These are phyloP conservation scores for Pteria penguin DNA, from an alignment of 2,888 invertebrate species.

Conservation along the genomic window DNA sequence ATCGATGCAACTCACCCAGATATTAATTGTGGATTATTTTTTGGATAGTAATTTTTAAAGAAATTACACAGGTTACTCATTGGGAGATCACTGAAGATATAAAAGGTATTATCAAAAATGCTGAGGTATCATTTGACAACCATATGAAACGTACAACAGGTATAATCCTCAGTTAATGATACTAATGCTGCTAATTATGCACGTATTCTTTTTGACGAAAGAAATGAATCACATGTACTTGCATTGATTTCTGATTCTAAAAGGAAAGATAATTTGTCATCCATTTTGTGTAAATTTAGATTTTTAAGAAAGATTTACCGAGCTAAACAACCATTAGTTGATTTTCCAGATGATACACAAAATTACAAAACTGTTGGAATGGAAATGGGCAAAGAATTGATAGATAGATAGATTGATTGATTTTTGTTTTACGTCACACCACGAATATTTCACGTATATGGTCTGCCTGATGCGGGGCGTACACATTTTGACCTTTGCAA, in stretches of 20 bases:
- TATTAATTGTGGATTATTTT: neutral
- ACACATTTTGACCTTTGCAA: too few species aligned
- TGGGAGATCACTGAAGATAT: neutral
- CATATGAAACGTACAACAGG: neutral
- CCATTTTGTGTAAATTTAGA: neutral
- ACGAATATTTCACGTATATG: too few species aligned
- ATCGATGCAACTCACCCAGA: too few species aligned
- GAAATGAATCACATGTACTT: neutral
- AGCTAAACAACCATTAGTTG: too few species aligned
- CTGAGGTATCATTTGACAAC: neutral
- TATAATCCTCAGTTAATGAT: too few species aligned
- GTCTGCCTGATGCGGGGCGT: too few species aligned
- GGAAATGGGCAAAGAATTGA: too few species aligned
- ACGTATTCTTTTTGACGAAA: neutral
- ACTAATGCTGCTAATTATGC: neutral
- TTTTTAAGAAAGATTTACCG: neutral
- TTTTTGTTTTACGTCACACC: too few species aligned
- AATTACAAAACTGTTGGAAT: too few species aligned
- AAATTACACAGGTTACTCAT: too few species aligned
- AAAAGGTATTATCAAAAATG: neutral
- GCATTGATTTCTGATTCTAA: neutral
- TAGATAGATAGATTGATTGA: too few species aligned
- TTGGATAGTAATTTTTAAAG: neutral
- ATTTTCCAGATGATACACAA: too few species aligned
- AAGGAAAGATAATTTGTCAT: neutral